Evolutionary conservation across 2,888 invertebrate genomes (phyloP).

Genomic region (Biston betularia): DNA sequence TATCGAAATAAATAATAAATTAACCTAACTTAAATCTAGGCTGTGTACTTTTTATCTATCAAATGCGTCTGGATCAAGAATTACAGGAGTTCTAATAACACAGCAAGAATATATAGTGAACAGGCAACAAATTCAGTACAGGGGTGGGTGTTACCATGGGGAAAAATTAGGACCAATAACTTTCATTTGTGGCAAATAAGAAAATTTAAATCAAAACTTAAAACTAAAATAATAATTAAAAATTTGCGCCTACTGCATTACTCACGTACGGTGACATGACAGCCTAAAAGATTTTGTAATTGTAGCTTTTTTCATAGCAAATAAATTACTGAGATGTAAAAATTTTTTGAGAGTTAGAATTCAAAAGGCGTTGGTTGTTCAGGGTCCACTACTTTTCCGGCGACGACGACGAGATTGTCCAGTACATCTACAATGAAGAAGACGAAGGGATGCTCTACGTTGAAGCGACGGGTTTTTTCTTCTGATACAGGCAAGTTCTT

Average conservation of each 20-base stretch:
- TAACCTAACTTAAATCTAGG: conserved; percentile 69
- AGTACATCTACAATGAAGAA: conserved; percentile 87
- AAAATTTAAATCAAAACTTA: no score
- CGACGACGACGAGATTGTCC: conserved; percentile 86
- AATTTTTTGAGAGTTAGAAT: conserved; percentile 7
- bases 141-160: conserved; percentile 43
- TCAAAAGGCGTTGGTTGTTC: conserved; percentile 65
- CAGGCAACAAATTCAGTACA: conserved; percentile 42
- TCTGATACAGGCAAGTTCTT: conserved; percentile 69
- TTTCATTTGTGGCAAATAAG: not conserved
- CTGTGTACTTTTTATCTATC: conserved; percentile 85
- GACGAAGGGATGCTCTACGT: conserved; percentile 87
- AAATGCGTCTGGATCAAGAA: conserved; percentile 80
- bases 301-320: not conserved
- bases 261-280: no score
- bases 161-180: not conserved
- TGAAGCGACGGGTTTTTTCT: conserved; percentile 68
- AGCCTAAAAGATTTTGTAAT: not conserved
- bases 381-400: conserved; percentile 86
- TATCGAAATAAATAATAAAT: conserved; percentile 72
- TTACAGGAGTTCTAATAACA: conserved; percentile 46
- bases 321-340: not conserved
- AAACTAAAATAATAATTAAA: no score
- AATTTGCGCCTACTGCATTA: not conserved
- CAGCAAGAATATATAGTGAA: conserved; percentile 50